phyloP scores from a whole-genome alignment of 2,888 invertebrate genomes.

The Lepas anatifera region DNA sequence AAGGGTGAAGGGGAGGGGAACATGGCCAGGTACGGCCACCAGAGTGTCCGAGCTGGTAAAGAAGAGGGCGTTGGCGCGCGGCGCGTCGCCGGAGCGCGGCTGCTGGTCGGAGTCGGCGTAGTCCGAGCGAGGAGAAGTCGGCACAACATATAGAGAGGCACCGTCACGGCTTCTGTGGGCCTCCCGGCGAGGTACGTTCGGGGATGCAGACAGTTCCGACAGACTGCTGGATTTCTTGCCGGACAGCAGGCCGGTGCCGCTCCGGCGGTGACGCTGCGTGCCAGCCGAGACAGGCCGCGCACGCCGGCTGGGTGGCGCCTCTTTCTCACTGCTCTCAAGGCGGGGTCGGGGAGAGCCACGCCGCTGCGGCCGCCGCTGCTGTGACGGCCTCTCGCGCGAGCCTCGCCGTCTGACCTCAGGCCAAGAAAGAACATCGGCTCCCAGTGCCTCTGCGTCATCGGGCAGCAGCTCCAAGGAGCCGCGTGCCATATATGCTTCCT shows the following conservation, averaged over 20 bases:
- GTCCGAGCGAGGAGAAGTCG: conserved; percentile 50
- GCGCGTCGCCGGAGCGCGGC: conserved; percentile 67
- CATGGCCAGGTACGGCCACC: conserved; percentile 70
- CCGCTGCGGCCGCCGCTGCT: conserved; percentile 34
- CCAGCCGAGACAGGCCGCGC: conserved; percentile 95
- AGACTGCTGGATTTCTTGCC: conserved; percentile 2
- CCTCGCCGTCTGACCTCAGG: background rate
- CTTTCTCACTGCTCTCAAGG: conserved; percentile 87
- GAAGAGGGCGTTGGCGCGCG: conserved; percentile 79
- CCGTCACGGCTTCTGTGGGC: background rate
- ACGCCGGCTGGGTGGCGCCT: conserved; percentile 86
- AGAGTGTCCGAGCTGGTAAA: conserved; percentile 73
- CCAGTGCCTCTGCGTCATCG: no score
- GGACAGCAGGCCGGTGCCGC: conserved; percentile 23
- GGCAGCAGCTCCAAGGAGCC: background rate
- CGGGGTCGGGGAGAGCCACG: conserved; percentile 74
- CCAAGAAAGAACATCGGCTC: no score
- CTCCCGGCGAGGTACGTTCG: background rate
- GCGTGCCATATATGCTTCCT: background rate
- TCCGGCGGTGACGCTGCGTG: conserved; percentile 84
- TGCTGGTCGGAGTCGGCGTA: conserved; percentile 83
- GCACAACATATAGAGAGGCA: background rate
- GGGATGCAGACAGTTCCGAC: background rate
- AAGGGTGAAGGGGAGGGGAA: conserved; percentile 83
- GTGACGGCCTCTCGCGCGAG: background rate